These are phyloP conservation scores for Matsumyia berberina DNA, from an alignment of 2,888 invertebrate genomes.

Conservation along the genomic window DNA sequence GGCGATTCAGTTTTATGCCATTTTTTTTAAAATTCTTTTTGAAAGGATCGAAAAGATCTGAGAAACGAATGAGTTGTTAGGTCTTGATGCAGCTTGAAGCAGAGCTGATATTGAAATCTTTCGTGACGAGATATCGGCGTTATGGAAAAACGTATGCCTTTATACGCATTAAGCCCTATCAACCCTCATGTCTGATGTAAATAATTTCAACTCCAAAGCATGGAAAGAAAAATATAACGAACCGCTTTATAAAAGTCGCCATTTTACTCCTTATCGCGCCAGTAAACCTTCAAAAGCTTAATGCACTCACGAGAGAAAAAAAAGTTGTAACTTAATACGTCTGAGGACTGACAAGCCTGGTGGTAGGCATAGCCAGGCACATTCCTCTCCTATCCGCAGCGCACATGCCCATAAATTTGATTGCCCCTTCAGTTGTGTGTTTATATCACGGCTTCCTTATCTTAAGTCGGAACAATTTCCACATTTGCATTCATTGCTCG, in stretches of 20 bases:
- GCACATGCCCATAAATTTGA: slow-evolving; percentile 70
- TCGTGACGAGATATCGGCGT: no score
- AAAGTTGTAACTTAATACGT: slow-evolving; percentile 42
- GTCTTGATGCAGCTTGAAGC: no score
- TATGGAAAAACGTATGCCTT: no score
- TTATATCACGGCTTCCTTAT: slow-evolving; percentile 79
- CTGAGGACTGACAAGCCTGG: slow-evolving; percentile 10
- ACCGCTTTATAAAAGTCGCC: slow-evolving; percentile 22
- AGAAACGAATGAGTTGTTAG: no score
- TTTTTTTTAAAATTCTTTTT: no score
- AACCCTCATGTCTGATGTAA: no score
- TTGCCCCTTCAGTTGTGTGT: slow-evolving; percentile 71
- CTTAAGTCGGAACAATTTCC: slow-evolving; percentile 84
- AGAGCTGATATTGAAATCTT: no score
- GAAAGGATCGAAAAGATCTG: no score
- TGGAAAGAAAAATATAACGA: no score
- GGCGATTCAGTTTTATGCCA: no score
- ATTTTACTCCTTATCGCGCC: slow-evolving; percentile 17
- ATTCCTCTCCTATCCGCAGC: slow-evolving; percentile 28
- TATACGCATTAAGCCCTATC: no score
- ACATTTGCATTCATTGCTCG: slow-evolving; percentile 82
- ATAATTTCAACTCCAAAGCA: no score
- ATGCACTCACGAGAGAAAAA: slow-evolving; percentile 23
- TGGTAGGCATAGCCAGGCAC: not conserved
- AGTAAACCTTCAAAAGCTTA: not conserved